Base-by-base conservation (phyloP, 2,113 vertebrate genomes). In the Oreochromis niloticus region DNA sequence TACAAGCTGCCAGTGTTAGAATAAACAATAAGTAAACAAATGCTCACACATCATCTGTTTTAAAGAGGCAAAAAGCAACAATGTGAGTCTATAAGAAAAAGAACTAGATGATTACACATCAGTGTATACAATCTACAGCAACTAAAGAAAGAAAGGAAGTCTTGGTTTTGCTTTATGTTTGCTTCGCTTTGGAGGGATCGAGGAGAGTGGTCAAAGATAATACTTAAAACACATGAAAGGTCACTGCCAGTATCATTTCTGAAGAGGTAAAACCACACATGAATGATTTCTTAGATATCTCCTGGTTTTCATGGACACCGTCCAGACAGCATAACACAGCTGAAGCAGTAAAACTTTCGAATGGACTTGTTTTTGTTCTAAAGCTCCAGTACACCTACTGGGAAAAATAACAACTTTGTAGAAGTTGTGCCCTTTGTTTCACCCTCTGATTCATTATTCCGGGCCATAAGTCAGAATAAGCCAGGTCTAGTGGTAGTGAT, bases 371-470 rank as follows among this genome's bases (percentile, higher is more conserved):
- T 94, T 94, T 93, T 88, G 85, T 92, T 88, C 84, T 87, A 32
- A 87, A 91, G 86, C 73, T 86, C 32, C 73, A 86, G 84, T 78
- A 82, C 83, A 91, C 85, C 90, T 83, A 94, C 88, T 91, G 86
- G 79, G 91, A 90, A 88, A 93, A 93, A 95, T 90, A 91, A 93
- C 85, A 93, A 87, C 66, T 89, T 80, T 85, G 82, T 59, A 85
- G 66, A 94, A 92, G 88, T 91, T 85, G 57, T 92, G 91, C 84
- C 91, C 94, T 94, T 91, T 89, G 85, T 92, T 93, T 94, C 89
- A 93, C 86, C 94, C 89, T 90, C 87, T 93, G 63, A 92, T 84
- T 90, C 90, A 94, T 92, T 88, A 92, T 84, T 73, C 46, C 1
- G 34, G 55, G 27, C 46, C 34, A 61, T 84, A 91, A 91, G 54